phyloP scores from a whole-genome alignment of 2,888 invertebrate genomes.

The Microplitis deprimator region DNA sequence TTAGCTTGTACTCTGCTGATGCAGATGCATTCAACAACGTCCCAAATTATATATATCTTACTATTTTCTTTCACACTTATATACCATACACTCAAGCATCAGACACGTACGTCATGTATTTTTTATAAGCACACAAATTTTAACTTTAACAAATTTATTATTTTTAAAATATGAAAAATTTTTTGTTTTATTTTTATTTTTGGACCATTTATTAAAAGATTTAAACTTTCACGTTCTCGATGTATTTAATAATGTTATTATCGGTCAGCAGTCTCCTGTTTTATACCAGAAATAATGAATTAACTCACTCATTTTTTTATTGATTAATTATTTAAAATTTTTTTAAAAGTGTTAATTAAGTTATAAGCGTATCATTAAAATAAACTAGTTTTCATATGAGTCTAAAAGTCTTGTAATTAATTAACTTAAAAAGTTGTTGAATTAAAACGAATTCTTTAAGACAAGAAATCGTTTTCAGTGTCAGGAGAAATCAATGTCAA shows the following conservation, averaged over 20 bases:
- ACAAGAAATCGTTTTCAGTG: not conserved
- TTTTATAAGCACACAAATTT: not conserved
- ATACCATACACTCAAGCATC: not conserved
- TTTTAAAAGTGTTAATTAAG: not conserved
- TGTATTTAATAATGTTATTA: too few relatives aligned
- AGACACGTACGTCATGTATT: not conserved
- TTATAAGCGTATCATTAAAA: not conserved
- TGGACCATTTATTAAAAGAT: not conserved
- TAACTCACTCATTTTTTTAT: not conserved
- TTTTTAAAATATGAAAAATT: not conserved
- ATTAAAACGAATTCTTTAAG: not conserved
- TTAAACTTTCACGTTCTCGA: not conserved
- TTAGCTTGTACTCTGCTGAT: constrained; percentile 24
- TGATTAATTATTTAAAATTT: not conserved
- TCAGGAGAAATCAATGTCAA: not conserved
- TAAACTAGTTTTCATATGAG: not conserved
- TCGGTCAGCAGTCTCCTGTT: too few relatives aligned
- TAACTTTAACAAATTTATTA: not conserved
- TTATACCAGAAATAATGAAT: not conserved
- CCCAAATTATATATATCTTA: constrained; percentile 33
- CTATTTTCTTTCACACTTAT: constrained; percentile 14
- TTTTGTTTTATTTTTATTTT: not conserved
- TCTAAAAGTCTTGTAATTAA: not conserved
- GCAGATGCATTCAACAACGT: constrained; percentile 37
- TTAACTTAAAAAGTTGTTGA: not conserved